Percentiles rank a stretch among this genome's conserved stretches.
Evolutionary conservation across 1,140 invertebrate species (phyloP).

Genomic region (Bombus soroeensis): DNA sequence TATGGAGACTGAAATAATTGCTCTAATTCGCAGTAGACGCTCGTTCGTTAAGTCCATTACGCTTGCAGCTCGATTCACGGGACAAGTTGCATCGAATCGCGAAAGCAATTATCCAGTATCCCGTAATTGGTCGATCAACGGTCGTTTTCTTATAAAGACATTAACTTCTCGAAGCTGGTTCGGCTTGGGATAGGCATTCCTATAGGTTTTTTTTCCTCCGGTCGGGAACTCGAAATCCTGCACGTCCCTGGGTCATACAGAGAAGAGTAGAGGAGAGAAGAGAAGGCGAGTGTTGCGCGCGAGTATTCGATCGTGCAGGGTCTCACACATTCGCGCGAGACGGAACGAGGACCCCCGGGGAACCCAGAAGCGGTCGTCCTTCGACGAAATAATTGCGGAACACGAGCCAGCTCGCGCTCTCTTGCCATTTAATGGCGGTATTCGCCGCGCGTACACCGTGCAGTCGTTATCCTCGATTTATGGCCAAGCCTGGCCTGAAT

Average conservation of each 20-base stretch:
- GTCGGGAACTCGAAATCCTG: conserved; percentile 46
- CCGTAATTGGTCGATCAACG: conserved; percentile 7
- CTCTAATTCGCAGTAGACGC: not conserved
- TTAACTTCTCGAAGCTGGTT: conserved; percentile 13
- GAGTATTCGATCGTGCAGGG: not conserved
- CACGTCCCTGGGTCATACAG: conserved; percentile 34
- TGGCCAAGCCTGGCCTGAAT: conserved; percentile 69
- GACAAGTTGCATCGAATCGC: not conserved
- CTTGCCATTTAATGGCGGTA: conserved; percentile 73
- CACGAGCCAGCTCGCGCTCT: conserved; percentile 63
- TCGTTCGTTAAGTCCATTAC: not conserved
- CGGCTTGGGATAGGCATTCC: not conserved
- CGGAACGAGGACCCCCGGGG: conserved; percentile 34
- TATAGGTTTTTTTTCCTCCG: not conserved
- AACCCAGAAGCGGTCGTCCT: conserved; percentile 64
- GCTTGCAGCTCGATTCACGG: not conserved
- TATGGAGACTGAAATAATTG: not conserved
- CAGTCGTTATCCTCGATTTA: conserved; percentile 77
- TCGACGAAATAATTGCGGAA: conserved; percentile 71
- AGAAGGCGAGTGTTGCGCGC: not conserved
- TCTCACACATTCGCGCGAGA: not conserved
- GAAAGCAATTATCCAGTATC: conserved; percentile 11
- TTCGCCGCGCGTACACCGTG: conserved; percentile 65
- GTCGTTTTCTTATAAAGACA: conserved; percentile 44
- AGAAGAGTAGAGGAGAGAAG: not conserved